Conservation (phyloP, 92 coral and sea anemone species). For the Zoanthus sociatus region DNA sequence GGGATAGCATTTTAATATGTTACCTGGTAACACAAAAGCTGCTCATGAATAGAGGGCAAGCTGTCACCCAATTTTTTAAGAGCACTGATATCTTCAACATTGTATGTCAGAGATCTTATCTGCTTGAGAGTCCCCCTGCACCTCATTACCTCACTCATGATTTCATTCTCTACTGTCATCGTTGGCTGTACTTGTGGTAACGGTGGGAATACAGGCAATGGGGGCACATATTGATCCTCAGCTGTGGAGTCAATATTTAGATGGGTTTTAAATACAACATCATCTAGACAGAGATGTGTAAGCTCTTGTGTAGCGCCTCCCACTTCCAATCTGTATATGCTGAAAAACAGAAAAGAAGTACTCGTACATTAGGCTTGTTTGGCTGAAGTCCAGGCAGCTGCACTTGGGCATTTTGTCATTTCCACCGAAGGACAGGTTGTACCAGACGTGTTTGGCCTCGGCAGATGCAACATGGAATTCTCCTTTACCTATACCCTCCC, state of each 20-base stretch:
- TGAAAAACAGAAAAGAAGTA: conserved; percentile 57
- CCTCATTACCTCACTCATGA: conserved; percentile 31
- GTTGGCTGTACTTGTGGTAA: conserved; percentile 30
- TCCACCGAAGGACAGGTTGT: not conserved
- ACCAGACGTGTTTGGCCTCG: conserved; percentile 40
- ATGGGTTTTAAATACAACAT: conserved; percentile 19
- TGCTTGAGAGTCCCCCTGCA: conserved; percentile 53
- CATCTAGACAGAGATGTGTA: conserved; percentile 61
- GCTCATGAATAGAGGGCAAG: not conserved
- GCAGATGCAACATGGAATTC: conserved; percentile 32
- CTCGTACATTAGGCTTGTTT: conserved; percentile 49
- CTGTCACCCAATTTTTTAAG: conserved; percentile 26
- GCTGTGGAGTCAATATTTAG: conserved; percentile 13
- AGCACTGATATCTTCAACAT: conserved; percentile 51
- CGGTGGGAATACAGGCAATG: conserved; percentile 13
- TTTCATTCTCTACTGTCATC: conserved; percentile 16
- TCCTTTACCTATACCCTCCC: conserved; percentile 37
- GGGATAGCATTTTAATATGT: conserved; percentile 25
- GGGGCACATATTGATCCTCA: conserved; percentile 5
- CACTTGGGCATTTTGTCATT: conserved; percentile 51
- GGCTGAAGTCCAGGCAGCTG: conserved; percentile 54
- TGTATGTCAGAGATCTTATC: conserved; percentile 45
- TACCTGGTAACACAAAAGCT: conserved; percentile 33
- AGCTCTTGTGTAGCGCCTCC: conserved; percentile 51
- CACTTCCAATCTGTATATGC: conserved; percentile 63